These are phyloP conservation scores for Empis stercorea DNA, from an alignment of 2,888 invertebrate species.

Conservation along the genomic window DNA sequence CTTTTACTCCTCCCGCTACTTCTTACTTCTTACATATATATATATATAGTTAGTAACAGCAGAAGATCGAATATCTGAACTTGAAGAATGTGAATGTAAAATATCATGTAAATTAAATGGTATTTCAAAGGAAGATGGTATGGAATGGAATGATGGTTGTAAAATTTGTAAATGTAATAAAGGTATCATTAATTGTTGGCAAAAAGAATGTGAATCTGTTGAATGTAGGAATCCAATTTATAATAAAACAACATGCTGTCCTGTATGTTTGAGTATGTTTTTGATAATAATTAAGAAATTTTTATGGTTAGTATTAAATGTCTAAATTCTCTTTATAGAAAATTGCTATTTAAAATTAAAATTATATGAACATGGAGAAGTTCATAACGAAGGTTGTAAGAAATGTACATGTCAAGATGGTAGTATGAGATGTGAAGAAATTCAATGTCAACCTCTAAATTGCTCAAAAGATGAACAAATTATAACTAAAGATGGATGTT, in stretches of 20 bases:
- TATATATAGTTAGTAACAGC: slow-evolving; percentile 61
- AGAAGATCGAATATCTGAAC: slow-evolving; percentile 52
- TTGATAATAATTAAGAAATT: no score
- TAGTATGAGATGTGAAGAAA: slow-evolving; percentile 63
- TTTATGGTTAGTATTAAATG: no score
- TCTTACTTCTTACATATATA: no score
- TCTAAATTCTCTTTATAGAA: no score
- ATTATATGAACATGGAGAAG: slow-evolving; percentile 68
- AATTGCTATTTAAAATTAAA: slow-evolving; percentile 55
- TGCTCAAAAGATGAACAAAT: slow-evolving; percentile 68
- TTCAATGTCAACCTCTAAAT: slow-evolving; percentile 61
- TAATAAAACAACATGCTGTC: slow-evolving; percentile 71
- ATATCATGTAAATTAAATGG: slow-evolving; percentile 75
- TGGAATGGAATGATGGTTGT: slow-evolving; percentile 74
- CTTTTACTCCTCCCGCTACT: no score
- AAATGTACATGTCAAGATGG: slow-evolving; percentile 76
- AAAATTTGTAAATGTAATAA: slow-evolving; percentile 83
- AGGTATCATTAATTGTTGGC: slow-evolving; percentile 73
- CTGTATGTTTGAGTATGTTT: slow-evolving; percentile 71
- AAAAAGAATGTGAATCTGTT: slow-evolving; percentile 63
- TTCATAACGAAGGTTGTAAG: slow-evolving; percentile 57
- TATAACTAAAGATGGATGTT: slow-evolving; percentile 59
- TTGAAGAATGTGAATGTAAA: slow-evolving; percentile 84
- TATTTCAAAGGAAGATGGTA: slow-evolving; percentile 68
- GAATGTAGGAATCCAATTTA: slow-evolving; percentile 70